phyloP scores from a whole-genome alignment of 1,140 invertebrate species.

The Drosophila grimshawi region DNA sequence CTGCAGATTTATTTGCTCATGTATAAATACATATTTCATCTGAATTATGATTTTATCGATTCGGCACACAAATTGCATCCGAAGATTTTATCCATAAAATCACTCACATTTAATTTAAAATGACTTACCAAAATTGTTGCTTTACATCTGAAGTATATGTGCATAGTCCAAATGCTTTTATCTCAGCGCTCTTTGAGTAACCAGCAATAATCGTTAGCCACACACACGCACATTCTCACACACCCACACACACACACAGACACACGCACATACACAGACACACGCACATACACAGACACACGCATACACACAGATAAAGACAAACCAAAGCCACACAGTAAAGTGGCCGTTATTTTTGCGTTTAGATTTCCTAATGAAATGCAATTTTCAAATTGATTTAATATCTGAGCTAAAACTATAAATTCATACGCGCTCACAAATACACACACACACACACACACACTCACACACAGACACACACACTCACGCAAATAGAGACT shows the following conservation, averaged over 20 bases:
- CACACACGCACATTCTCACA: neutral
- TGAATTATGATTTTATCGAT: neutral
- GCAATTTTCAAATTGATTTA: slow-evolving; percentile 48
- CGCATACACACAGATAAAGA: neutral
- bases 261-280: neutral
- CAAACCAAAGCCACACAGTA: slow-evolving; percentile 21
- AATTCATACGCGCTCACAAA: slow-evolving; percentile 10
- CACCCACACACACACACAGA: neutral
- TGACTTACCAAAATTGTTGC: slow-evolving; percentile 5
- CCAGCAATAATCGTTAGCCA: slow-evolving; percentile 17
- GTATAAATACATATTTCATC: slow-evolving; percentile 7
- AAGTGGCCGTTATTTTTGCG: slow-evolving; percentile 27
- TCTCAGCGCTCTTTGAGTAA: neutral
- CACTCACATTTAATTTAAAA: slow-evolving; percentile 22
- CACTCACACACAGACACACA: neutral
- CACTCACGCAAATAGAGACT: neutral
- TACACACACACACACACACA: neutral
- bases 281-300: neutral
- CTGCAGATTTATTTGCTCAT: neutral
- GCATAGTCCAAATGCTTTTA: slow-evolving; percentile 14
- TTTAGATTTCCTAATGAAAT: slow-evolving; percentile 51
- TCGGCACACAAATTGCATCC: neutral
- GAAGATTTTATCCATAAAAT: neutral
- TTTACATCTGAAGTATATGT: slow-evolving; percentile 2
- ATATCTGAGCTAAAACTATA: slow-evolving; percentile 48